These are phyloP conservation scores for Danio aesculapii DNA, from an alignment of 2,797 vertebrate species.

Conservation along the genomic window DNA sequence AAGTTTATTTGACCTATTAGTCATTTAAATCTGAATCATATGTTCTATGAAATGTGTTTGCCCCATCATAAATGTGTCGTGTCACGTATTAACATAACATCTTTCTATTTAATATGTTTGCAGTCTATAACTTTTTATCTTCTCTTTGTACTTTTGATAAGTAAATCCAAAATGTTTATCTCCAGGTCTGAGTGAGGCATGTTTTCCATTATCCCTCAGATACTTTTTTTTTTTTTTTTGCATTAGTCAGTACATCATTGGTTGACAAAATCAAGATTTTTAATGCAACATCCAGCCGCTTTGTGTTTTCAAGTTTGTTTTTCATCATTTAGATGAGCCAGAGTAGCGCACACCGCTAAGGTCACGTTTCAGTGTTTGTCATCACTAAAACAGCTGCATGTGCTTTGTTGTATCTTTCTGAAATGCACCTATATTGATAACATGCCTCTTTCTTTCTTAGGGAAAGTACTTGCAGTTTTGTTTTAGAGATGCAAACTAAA, in stretches of 20 bases:
- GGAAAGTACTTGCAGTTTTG: neutral
- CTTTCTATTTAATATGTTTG: constrained; percentile 11
- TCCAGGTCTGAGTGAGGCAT: constrained; percentile 25
- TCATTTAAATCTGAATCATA: neutral
- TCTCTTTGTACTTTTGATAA: constrained; percentile 27
- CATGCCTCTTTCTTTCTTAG: neutral
- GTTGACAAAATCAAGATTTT: constrained; percentile 46
- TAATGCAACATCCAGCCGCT: constrained; percentile 37
- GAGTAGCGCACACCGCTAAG: constrained; percentile 3
- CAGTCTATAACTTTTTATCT: neutral
- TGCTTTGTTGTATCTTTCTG: constrained; percentile 6
- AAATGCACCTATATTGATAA: constrained; percentile 30
- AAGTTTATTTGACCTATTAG: neutral
- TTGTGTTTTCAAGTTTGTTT: constrained; percentile 40
- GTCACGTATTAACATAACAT: constrained; percentile 17
- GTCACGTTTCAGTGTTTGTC: constrained; percentile 4
- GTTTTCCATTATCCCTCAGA: constrained; percentile 37
- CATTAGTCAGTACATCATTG: constrained; percentile 31
- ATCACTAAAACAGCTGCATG: constrained; percentile 33
- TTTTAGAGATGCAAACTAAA: constrained; percentile 9
- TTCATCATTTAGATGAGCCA: constrained; percentile 9
- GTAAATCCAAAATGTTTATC: constrained; percentile 30
- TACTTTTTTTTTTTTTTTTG: constrained; percentile 21
- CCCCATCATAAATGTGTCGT: neutral
- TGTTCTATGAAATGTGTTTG: neutral